These are phyloP conservation scores for Aethes cnicana DNA, from an alignment of 2,888 invertebrate genomes.

Conservation along the genomic window DNA sequence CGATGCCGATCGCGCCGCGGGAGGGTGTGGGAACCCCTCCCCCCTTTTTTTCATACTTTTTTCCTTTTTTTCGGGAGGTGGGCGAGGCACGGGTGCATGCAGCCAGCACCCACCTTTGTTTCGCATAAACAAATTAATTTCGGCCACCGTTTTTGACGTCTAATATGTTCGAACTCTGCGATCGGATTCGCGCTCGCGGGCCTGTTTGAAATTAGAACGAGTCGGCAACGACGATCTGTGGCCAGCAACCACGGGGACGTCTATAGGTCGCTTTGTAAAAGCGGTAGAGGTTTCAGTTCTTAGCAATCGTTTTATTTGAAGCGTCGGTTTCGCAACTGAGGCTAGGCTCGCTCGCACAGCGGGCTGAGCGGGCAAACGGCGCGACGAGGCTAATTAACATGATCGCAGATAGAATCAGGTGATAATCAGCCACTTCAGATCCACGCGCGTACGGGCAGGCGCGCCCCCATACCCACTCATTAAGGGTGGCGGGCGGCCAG, in stretches of 20 bases:
- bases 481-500: constrained; percentile 68
- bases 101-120: constrained; percentile 81
- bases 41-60: constrained; percentile 68
- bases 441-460: constrained; percentile 52
- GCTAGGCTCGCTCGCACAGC: neutral
- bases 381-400: constrained; percentile 12
- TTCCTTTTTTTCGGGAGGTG: constrained; percentile 77
- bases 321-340: neutral
- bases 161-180: constrained; percentile 75
- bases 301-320: too few species aligned
- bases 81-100: constrained; percentile 78
- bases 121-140: constrained; percentile 83
- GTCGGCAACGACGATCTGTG: neutral
- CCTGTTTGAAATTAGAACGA: constrained; percentile 22
- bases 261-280: too few species aligned
- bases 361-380: neutral
- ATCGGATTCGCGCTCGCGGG: constrained; percentile 41
- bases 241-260: too few species aligned
- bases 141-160: constrained; percentile 79
- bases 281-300: too few species aligned
- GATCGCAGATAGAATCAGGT: constrained; percentile 71
- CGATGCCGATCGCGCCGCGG: constrained; percentile 81
- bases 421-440: constrained; percentile 77
- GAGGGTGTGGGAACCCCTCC: constrained; percentile 58
- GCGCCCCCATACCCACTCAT: constrained; percentile 63